These are phyloP conservation scores for Sylvia borin DNA, from an alignment of 2,797 vertebrate species.

Conservation along the genomic window DNA sequence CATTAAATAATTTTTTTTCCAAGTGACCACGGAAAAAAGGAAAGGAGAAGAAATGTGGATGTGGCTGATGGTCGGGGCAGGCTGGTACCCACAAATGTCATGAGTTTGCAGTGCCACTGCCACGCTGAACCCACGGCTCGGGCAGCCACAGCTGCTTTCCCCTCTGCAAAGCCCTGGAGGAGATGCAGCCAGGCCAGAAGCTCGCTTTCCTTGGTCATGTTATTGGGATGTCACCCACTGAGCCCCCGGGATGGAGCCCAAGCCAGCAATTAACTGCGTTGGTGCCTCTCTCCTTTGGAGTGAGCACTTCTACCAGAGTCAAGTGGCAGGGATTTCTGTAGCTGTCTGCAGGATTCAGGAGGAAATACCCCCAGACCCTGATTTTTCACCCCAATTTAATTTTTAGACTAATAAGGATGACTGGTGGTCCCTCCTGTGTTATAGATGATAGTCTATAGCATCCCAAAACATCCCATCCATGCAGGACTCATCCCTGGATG, in stretches of 20 bases:
- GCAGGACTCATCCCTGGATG: neutral
- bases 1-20: neutral
- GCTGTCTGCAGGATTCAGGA: conserved; percentile 15
- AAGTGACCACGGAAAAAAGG: neutral
- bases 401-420: neutral
- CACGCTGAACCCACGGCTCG: neutral
- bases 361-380: neutral
- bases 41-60: neutral
- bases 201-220: fast-evolving
- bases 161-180: neutral
- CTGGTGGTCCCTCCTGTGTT: neutral
- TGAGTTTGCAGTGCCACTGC: fast-evolving
- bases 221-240: neutral
- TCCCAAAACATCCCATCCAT: neutral
- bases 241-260: neutral
- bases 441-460: fast-evolving
- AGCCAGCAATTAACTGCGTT: neutral
- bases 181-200: neutral
- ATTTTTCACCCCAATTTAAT: conserved; percentile 48
- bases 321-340: neutral
- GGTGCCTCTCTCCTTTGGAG: neutral
- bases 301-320: neutral
- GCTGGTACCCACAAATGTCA: neutral
- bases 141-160: neutral
- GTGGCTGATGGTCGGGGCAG: neutral